Evolutionary conservation across 2,797 vertebrate species (phyloP).

Genomic region (Acropternis orthonyx): DNA sequence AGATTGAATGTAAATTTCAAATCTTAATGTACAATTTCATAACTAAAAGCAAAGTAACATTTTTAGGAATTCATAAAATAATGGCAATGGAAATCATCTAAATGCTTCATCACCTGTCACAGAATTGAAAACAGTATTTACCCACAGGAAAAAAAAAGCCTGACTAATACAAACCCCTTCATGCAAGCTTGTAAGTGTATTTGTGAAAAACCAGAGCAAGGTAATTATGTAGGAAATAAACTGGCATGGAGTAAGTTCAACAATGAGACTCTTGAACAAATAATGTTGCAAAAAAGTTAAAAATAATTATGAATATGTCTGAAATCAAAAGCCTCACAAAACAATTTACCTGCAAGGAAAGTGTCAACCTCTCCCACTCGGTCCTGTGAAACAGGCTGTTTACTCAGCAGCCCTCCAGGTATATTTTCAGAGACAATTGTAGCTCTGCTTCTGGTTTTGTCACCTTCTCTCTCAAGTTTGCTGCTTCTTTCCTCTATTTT

Average conservation of each 20-base stretch:
- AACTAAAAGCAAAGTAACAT: not conserved
- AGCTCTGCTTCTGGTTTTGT: conserved; percentile 45
- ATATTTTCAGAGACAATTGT: conserved; percentile 27
- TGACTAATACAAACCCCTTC: not conserved
- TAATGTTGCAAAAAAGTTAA: not conserved
- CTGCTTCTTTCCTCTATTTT: not conserved
- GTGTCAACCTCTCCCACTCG: conserved; percentile 78
- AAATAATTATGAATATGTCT: not conserved
- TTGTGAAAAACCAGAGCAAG: not conserved
- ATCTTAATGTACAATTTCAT: not conserved
- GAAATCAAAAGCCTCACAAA: not conserved
- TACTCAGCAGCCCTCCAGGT: conserved; percentile 66
- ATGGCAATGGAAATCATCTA: not conserved
- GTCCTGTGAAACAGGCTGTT: conserved; percentile 78
- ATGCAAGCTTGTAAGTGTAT: not conserved
- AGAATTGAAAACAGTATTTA: not conserved
- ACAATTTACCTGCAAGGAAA: not conserved
- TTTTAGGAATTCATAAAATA: not conserved
- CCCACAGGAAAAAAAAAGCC: not conserved
- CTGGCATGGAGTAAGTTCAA: not conserved
- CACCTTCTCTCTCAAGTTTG: not conserved
- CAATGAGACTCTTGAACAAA: not conserved
- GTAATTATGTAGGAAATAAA: not conserved
- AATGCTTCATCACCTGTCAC: not conserved
- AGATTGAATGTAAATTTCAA: not conserved